phyloP scores from a whole-genome alignment of 2,888 invertebrate species.

The Pteria penguin region DNA sequence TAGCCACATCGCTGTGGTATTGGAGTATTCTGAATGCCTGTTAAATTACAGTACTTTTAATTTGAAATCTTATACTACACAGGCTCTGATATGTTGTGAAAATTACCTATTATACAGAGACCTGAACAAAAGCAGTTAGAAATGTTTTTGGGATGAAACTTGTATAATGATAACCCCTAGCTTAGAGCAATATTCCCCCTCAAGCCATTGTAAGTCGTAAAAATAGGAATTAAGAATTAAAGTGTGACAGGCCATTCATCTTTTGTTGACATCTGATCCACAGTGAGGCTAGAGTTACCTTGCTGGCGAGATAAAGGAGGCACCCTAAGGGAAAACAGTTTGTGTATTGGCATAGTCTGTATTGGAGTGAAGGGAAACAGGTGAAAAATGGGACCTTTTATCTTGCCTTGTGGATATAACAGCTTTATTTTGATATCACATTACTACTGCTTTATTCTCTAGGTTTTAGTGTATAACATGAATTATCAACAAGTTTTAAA shows the following conservation, averaged over 20 bases:
- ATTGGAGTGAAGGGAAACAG: too few species aligned
- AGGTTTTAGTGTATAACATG: too few species aligned
- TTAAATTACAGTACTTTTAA: too few species aligned
- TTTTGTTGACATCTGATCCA: slow-evolving; percentile 41
- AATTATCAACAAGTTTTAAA: too few species aligned
- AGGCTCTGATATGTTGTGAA: too few species aligned
- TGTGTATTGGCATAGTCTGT: background rate
- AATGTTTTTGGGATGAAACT: slow-evolving; percentile 8
- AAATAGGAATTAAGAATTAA: slow-evolving; percentile 31
- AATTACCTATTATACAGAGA: background rate
- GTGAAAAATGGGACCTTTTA: too few species aligned
- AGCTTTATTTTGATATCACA: too few species aligned
- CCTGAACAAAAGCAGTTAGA: background rate
- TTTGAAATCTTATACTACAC: too few species aligned
- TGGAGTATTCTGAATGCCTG: too few species aligned
- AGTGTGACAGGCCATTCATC: slow-evolving; percentile 37
- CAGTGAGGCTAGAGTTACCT: slow-evolving; percentile 28
- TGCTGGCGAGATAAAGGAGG: slow-evolving; percentile 22
- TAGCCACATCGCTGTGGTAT: too few species aligned
- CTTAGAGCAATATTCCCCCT: background rate
- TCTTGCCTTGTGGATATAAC: too few species aligned
- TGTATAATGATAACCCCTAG: slow-evolving; percentile 13
- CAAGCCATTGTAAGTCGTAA: slow-evolving; percentile 22
- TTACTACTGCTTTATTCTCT: too few species aligned
- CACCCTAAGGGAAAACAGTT: slow-evolving; percentile 11